Percentiles rank a stretch among this genome's conserved stretches.
Conservation (phyloP, 2,797 vertebrate genomes). For the Sebastes oblongus region DNA sequence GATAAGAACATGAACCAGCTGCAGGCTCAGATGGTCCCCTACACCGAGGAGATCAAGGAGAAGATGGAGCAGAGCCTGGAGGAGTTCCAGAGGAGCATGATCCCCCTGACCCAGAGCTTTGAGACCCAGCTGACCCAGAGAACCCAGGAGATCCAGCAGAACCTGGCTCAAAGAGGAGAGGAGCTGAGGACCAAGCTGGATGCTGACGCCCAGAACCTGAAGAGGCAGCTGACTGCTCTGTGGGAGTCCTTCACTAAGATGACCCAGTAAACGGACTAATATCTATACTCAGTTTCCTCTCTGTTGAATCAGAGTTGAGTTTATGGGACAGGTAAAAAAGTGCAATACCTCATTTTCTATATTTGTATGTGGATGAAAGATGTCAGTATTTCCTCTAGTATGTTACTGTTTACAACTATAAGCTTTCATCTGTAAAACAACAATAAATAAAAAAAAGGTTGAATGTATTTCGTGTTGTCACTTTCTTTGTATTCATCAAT, state of each 20-base stretch:
- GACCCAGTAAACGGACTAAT: slow-evolving; percentile 52
- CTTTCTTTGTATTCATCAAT: neutral
- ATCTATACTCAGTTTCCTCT: neutral
- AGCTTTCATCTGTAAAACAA: slow-evolving; percentile 8
- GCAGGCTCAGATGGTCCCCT: slow-evolving; percentile 70
- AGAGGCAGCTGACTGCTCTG: slow-evolving; percentile 55
- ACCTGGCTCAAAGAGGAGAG: slow-evolving; percentile 65
- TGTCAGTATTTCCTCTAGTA: slow-evolving; percentile 8
- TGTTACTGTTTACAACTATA: slow-evolving; percentile 23
- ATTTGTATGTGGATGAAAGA: neutral
- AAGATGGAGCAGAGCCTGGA: slow-evolving; percentile 76
- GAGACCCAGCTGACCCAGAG: slow-evolving; percentile 64
- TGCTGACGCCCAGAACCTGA: slow-evolving; percentile 58
- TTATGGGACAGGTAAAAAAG: slow-evolving; percentile 16
- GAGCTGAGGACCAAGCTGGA: slow-evolving; percentile 71
- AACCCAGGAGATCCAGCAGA: slow-evolving; percentile 73
- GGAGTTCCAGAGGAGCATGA: slow-evolving; percentile 69
- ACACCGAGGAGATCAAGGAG: slow-evolving; percentile 71
- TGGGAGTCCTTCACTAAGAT: slow-evolving; percentile 68
- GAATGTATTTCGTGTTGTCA: neutral
- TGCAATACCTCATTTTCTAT: slow-evolving; percentile 20
- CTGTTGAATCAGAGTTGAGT: neutral
- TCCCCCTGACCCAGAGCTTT: slow-evolving; percentile 64
- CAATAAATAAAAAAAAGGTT: slow-evolving; percentile 40
- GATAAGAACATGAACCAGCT: slow-evolving; percentile 61